Evolutionary conservation across 2,888 invertebrate species (phyloP).

Genomic region (Drosophila algonquin): DNA sequence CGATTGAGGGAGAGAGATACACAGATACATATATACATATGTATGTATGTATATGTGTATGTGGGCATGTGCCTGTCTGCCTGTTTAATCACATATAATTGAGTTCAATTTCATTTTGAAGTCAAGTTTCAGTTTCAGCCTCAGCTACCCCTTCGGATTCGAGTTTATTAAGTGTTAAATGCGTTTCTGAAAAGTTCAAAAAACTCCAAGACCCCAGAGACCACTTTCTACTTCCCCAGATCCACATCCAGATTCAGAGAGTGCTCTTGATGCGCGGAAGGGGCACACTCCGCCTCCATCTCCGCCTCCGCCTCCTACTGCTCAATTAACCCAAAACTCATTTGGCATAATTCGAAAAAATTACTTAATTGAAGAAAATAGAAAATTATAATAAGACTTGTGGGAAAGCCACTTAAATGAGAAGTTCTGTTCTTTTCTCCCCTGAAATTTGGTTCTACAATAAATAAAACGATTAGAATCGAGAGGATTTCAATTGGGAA

Average conservation of each 20-base stretch:
- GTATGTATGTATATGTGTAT: background rate
- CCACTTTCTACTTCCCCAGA: background rate
- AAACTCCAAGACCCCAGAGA: slow-evolving; percentile 48
- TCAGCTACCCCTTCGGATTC: slow-evolving; percentile 39
- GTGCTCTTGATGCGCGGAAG: background rate
- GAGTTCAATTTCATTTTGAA: slow-evolving; percentile 56
- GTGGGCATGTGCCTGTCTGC: slow-evolving; percentile 29
- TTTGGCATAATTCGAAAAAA: slow-evolving; percentile 70
- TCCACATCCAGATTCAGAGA: background rate
- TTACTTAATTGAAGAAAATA: slow-evolving; percentile 69
- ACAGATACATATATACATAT: slow-evolving; percentile 4
- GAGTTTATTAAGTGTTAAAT: slow-evolving; percentile 64
- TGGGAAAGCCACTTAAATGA: slow-evolving; percentile 53
- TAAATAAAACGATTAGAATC: slow-evolving; percentile 22
- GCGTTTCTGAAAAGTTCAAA: slow-evolving; percentile 59
- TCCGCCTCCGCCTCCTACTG: slow-evolving; percentile 5
- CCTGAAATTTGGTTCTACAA: slow-evolving; percentile 6
- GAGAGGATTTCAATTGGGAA: background rate
- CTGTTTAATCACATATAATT: slow-evolving; percentile 70
- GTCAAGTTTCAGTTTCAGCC: slow-evolving; percentile 24
- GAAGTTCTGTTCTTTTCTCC: background rate
- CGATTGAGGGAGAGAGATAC: slow-evolving; percentile 24
- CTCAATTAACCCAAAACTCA: slow-evolving; percentile 73
- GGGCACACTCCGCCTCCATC: background rate
- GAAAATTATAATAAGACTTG: slow-evolving; percentile 47